phyloP scores from a whole-genome alignment of 2,797 vertebrate genomes.

The Pseudochaenichthys georgianus region DNA sequence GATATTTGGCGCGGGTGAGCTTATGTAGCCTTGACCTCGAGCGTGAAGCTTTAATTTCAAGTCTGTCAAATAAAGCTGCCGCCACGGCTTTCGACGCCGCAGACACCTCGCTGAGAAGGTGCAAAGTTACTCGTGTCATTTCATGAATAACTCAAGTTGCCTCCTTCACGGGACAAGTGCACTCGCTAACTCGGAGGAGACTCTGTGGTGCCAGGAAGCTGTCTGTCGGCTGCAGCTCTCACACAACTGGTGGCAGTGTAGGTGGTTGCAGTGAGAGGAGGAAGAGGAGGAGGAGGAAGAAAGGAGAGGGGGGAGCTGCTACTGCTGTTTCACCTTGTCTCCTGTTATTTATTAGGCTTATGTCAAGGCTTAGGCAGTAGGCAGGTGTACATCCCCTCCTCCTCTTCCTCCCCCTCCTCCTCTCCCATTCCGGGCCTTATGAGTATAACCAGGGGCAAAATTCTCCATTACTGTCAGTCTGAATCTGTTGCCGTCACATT shows the following conservation, averaged over 20 bases:
- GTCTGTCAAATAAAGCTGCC: constrained; percentile 48
- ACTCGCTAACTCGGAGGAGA: constrained; percentile 61
- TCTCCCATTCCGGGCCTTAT: constrained; percentile 33
- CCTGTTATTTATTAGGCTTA: constrained; percentile 89
- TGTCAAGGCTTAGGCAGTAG: constrained; percentile 86
- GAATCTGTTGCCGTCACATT: constrained; percentile 88
- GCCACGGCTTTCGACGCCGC: not conserved
- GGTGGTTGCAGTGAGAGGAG: constrained; percentile 37
- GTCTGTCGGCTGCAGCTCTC: constrained; percentile 49
- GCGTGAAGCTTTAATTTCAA: constrained; percentile 43
- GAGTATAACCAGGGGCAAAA: constrained; percentile 91
- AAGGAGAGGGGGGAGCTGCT: constrained; percentile 23
- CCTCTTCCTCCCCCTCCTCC: not conserved
- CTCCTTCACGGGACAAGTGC: constrained; percentile 52
- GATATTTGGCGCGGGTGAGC: constrained; percentile 56
- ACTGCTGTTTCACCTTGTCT: constrained; percentile 92
- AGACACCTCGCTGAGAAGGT: constrained; percentile 27
- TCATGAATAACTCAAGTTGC: constrained; percentile 53
- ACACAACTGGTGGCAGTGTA: constrained; percentile 72
- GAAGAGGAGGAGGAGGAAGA: not conserved
- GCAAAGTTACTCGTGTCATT: constrained; percentile 51
- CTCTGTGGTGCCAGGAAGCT: constrained; percentile 65
- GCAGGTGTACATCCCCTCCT: constrained; percentile 78
- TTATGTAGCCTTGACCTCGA: constrained; percentile 32
- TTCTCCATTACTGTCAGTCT: constrained; percentile 96